Conservation (phyloP, 2,888 invertebrate species). For the Aricia artaxerxes region DNA sequence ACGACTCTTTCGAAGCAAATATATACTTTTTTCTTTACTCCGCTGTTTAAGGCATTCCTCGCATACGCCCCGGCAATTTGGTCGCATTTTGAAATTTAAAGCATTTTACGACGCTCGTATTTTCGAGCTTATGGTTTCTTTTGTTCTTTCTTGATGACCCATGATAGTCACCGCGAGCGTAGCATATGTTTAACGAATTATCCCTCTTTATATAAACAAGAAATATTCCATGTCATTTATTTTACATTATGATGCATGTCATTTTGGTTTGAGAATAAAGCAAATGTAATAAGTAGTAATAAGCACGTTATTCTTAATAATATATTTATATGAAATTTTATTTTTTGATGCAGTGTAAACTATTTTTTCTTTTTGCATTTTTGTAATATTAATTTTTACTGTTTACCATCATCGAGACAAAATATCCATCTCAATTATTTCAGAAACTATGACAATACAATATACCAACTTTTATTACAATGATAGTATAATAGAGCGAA, state of each 20-base stretch:
- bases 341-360: too few relatives aligned
- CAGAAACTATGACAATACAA: background rate
- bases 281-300: too few relatives aligned
- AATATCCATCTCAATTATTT: background rate
- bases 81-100: slow-evolving; percentile 67
- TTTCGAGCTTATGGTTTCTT: slow-evolving; percentile 46
- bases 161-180: slow-evolving; percentile 41
- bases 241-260: slow-evolving; percentile 9
- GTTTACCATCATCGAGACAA: background rate
- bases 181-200: slow-evolving; percentile 28
- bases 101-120: slow-evolving; percentile 55
- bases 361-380: background rate
- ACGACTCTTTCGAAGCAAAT: slow-evolving; percentile 79
- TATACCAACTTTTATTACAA: background rate
- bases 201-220: slow-evolving; percentile 2
- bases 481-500: background rate
- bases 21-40: slow-evolving; percentile 57
- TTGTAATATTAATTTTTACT: background rate
- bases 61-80: slow-evolving; percentile 71
- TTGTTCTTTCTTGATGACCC: slow-evolving; percentile 45
- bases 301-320: too few relatives aligned
- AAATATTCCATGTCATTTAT: slow-evolving; percentile 8
- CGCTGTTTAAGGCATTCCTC: slow-evolving; percentile 66
- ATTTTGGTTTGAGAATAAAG: slow-evolving; percentile 5
- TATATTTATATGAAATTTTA: too few relatives aligned